These are phyloP conservation scores for Hemicordylus capensis DNA, from an alignment of 2,113 vertebrate genomes.

Conservation along the genomic window DNA sequence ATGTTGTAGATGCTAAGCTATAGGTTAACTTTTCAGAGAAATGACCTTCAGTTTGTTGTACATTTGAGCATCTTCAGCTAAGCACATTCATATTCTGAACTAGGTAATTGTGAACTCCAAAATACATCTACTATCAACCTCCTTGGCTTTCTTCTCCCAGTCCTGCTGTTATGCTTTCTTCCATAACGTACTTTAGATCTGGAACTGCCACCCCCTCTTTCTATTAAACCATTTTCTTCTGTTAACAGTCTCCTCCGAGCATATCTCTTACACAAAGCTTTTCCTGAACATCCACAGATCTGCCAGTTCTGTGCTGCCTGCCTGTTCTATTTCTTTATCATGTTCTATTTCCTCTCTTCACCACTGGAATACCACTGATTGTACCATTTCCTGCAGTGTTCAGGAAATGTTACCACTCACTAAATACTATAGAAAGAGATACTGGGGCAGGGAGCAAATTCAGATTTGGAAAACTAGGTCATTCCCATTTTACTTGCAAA, in stretches of 20 bases:
- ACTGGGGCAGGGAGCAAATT: background rate
- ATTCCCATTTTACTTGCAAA: slow-evolving; percentile 31
- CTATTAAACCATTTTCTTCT: background rate
- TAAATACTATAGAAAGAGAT: background rate
- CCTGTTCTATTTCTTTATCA: background rate
- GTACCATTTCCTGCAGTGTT: background rate
- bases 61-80: no score
- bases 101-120: background rate
- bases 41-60: no score
- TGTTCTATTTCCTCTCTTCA: background rate
- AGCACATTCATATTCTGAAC: no score
- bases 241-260: background rate
- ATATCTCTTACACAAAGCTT: background rate
- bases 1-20: no score
- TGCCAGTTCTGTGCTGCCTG: background rate
- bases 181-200: background rate
- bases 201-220: background rate
- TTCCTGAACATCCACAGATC: background rate
- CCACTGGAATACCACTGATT: background rate
- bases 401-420: background rate
- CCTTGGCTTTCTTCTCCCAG: background rate
- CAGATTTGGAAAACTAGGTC: slow-evolving; percentile 27
- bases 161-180: no score
- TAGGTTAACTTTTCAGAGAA: no score
- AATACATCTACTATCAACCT: background rate